These are phyloP conservation scores for Oncorhynchus keta DNA, from an alignment of 2,113 vertebrate species.

Conservation along the genomic window DNA sequence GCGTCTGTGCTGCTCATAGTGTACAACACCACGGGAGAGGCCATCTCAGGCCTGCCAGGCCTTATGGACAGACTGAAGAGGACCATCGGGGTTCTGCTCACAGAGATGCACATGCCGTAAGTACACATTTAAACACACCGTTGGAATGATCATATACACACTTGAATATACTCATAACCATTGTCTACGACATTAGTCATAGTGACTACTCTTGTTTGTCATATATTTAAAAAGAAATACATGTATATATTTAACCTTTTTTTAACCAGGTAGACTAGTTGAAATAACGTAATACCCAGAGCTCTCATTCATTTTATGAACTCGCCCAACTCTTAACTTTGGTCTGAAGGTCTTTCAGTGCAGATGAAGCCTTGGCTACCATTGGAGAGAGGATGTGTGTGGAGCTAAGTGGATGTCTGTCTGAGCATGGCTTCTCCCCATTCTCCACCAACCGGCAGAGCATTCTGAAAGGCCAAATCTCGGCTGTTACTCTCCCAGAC, in stretches of 20 bases:
- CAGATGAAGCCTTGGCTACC: conserved; percentile 79
- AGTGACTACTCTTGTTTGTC: no score
- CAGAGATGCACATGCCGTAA: conserved; percentile 84
- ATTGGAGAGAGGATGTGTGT: conserved; percentile 85
- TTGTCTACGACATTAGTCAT: no score
- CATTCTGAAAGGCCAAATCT: conserved; percentile 87
- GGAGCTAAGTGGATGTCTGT: conserved; percentile 82
- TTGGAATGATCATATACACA: no score
- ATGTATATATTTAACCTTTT: no score
- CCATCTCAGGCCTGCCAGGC: conserved; percentile 76
- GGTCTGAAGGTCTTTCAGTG: conserved; percentile 76
- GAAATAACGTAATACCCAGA: no score
- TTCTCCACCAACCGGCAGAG: conserved; percentile 73
- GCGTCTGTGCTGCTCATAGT: conserved; percentile 86
- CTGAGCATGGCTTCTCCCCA: conserved; percentile 78
- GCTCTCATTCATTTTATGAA: no score
- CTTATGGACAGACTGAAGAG: conserved; percentile 85
- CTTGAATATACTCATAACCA: no score
- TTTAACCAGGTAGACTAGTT: no score
- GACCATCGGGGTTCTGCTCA: conserved; percentile 79
- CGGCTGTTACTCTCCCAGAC: conserved; percentile 70
- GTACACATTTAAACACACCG: conserved; percentile 48
- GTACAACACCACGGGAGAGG: conserved; percentile 80
- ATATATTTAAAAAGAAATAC: no score
- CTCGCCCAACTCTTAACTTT: no score